Base-by-base conservation (phyloP, 92 coral and sea anemone species). In the Hydrozoanthus gracilis region DNA sequence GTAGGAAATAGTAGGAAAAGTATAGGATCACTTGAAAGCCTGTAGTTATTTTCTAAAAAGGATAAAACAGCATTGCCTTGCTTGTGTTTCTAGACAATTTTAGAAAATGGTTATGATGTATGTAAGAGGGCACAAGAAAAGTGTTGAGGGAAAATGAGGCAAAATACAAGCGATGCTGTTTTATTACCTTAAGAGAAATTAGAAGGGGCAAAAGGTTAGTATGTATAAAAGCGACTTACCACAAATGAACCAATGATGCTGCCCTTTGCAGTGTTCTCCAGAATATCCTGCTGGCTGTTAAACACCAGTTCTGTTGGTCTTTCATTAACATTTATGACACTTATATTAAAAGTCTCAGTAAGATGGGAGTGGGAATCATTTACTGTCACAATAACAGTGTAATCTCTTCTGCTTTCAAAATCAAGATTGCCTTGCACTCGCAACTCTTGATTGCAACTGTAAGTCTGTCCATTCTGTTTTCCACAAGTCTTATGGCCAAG, bases 271-370 rank as follows among this genome's bases (percentile, higher is more conserved):
- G 95, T 84, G 80, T 95, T 95, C 85, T 96, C 99, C 14, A 73
- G 35, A 11, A 96, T 94, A 15, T 51, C 27, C 47, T 71, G 91
- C 7, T 91, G 55, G 2, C 95, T 91, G 46, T 95, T 92, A 15
- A 96, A 80, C 50, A 12, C 74, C 44, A 95, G 77, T 15, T 71
- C 90, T 3, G 95, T 91, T 78, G 99, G 96, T 70, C 17, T 60
- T 86, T 96, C 99, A 85, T 96, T 96, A 8, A 89, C 96, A 87
- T 96, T 87, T 16, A 71, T 69, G 51, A 96, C 82, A 39, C 82
- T 88, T 44, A 96, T 51, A 61, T 75, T 91, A 50, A 95, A 94
- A 17, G 68, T 51, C 83, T 87, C 88, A 11, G 87, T 76, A 6
- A 92, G 84, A 20, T 66, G 91, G 35, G 96, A 90, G 15, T 89